phyloP scores from a whole-genome alignment of 2,888 invertebrate species.

The Drosophila suboccidentalis region DNA sequence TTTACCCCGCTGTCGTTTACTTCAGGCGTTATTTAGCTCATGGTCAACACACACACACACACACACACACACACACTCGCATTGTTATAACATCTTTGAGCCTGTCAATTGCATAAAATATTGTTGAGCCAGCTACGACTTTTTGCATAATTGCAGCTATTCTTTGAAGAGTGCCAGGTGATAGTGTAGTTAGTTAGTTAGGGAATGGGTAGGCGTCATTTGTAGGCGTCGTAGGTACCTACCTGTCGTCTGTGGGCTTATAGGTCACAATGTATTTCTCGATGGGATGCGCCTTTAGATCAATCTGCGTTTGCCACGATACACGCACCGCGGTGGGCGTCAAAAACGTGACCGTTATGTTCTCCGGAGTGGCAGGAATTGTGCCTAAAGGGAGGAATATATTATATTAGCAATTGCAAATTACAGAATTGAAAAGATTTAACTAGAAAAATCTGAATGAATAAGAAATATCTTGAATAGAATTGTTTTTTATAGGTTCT shows the following conservation, averaged over 20 bases:
- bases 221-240: slow-evolving; percentile 84
- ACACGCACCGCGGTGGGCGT: slow-evolving; percentile 94
- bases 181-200: not conserved
- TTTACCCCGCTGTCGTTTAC: slow-evolving; percentile 14
- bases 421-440: too few species aligned
- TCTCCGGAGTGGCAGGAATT: slow-evolving; percentile 91
- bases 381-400: not conserved
- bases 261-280: slow-evolving; percentile 97
- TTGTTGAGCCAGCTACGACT: slow-evolving; percentile 38
- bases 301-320: slow-evolving; percentile 94
- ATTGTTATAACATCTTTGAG: slow-evolving; percentile 16
- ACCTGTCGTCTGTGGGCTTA: slow-evolving; percentile 96
- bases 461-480: too few species aligned
- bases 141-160: slow-evolving; percentile 58
- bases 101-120: slow-evolving; percentile 74
- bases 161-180: slow-evolving; percentile 18
- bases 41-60: slow-evolving; percentile 56
- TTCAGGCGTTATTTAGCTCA: slow-evolving; percentile 73
- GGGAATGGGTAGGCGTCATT: slow-evolving; percentile 4
- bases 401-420: not conserved
- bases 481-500: too few species aligned
- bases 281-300: slow-evolving; percentile 88
- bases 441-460: too few species aligned
- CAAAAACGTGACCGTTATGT: slow-evolving; percentile 95
- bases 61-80: not conserved